Evolutionary conservation across 2,888 invertebrate genomes (phyloP).

Genomic region (Habrosyne pyritoides): DNA sequence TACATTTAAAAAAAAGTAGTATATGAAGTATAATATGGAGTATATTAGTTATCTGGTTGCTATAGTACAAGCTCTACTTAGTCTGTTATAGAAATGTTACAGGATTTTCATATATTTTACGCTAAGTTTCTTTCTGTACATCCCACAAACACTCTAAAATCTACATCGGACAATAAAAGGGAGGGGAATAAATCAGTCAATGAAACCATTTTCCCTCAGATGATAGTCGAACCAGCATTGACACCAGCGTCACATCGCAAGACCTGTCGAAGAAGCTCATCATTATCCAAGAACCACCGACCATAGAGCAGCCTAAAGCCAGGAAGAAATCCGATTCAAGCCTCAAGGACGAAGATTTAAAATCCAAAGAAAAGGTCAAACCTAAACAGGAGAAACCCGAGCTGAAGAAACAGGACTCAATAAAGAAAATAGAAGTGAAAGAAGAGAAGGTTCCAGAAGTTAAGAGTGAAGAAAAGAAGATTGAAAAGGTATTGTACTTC

Average conservation of each 20-base stretch:
- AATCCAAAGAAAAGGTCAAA: constrained; percentile 48
- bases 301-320: constrained; percentile 53
- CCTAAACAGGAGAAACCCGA: constrained; percentile 52
- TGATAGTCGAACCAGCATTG: constrained; percentile 67
- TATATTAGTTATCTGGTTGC: no score
- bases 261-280: constrained; percentile 53
- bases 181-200: no score
- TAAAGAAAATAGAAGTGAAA: constrained; percentile 52
- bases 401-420: constrained; percentile 59
- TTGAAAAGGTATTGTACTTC: constrained; percentile 21
- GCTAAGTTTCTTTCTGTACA: no score
- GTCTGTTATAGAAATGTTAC: no score
- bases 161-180: no score
- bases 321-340: constrained; percentile 75
- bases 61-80: no score
- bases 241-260: constrained; percentile 49
- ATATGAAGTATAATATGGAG: no score
- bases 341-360: constrained; percentile 69
- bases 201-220: constrained; percentile 49
- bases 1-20: no score
- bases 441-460: constrained; percentile 36
- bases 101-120: no score
- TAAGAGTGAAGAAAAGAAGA: constrained; percentile 34
- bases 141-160: no score
- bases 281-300: constrained; percentile 34